phyloP scores from a whole-genome alignment of 2,888 invertebrate genomes.

The Epinotia demarniana region DNA sequence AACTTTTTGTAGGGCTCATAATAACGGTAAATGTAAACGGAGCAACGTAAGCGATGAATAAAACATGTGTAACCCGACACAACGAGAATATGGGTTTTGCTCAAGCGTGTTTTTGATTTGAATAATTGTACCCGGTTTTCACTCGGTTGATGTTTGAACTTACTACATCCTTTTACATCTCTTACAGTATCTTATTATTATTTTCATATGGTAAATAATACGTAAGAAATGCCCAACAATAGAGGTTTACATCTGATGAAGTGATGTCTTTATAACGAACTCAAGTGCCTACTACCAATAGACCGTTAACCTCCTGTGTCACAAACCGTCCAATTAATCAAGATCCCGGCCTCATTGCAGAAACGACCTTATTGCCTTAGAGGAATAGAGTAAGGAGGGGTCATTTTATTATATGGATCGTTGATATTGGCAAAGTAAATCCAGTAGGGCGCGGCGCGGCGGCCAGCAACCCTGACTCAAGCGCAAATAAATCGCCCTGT shows the following conservation, averaged over 20 bases:
- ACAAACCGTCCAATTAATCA: slow-evolving; percentile 61
- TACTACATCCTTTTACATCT: not conserved
- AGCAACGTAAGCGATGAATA: slow-evolving; percentile 57
- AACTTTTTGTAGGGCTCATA: slow-evolving; percentile 46
- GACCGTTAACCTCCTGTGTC: slow-evolving; percentile 61
- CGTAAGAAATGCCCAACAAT: slow-evolving; percentile 35
- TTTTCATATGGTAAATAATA: not conserved
- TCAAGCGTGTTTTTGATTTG: slow-evolving; percentile 28
- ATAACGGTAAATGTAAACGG: slow-evolving; percentile 56
- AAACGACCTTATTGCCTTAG: slow-evolving; percentile 18
- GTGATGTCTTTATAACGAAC: slow-evolving; percentile 49
- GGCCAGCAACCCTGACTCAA: slow-evolving; percentile 57
- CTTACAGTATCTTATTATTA: not conserved
- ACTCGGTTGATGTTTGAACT: not conserved
- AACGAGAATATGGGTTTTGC: slow-evolving; percentile 39
- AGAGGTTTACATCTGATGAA: slow-evolving; percentile 48
- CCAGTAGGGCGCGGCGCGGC: slow-evolving; percentile 54
- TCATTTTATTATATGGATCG: slow-evolving; percentile 59
- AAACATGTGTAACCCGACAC: slow-evolving; percentile 40
- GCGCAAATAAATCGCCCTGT: slow-evolving; percentile 71
- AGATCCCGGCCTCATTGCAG: slow-evolving; percentile 47
- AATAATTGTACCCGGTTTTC: slow-evolving; percentile 13
- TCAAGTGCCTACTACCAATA: slow-evolving; percentile 52
- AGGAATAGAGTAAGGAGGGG: slow-evolving; percentile 48
- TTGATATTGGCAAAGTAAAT: slow-evolving; percentile 53